Evolutionary conservation across 2,888 invertebrate genomes (phyloP), one percentile per base, ranked within the genome.

Genomic region (Sericinus montela): DNA sequence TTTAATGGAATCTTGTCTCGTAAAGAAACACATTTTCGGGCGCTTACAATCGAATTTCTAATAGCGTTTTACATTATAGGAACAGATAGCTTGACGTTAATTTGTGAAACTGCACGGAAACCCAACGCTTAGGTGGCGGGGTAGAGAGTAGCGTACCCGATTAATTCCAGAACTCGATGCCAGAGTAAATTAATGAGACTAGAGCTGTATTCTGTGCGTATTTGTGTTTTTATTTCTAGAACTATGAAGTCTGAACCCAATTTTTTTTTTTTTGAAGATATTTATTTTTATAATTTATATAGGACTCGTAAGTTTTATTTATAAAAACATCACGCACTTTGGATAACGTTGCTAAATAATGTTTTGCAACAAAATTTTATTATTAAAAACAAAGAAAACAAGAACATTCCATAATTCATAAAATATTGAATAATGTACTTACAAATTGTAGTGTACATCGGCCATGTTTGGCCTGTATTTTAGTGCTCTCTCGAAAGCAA

Each of bases 371-470:
- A n/a, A n/a, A n/a, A n/a, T n/a, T n/a, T n/a, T n/a, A n/a, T n/a
- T n/a, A n/a, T n/a, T n/a, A n/a, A n/a, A n/a, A n/a, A n/a, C n/a
- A n/a, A n/a, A n/a, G n/a, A n/a, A n/a, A n/a, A n/a, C n/a, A n/a
- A n/a, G n/a, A n/a, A n/a, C n/a, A n/a, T n/a, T n/a, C n/a, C n/a
- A n/a, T n/a, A n/a, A n/a, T n/a, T n/a, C n/a, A n/a, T n/a, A n/a
- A n/a, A n/a, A n/a, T n/a, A n/a, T n/a, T n/a, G n/a, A n/a, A n/a
- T 30, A 32, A 45, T 29, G 28, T 80, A 96, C 98, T 97, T 89
- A 98, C 98, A 98, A 91, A 90, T 99, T 99, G 85, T 98, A 99
- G 90, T 98, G 98, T 53, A 98, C 98, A 86, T 99, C 99, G 52
- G 98, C 98, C 98, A 98, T 98, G 88, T 98, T 98, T 66, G 96